These are phyloP conservation scores for Galeopsomyia nigrocyanea DNA, from an alignment of 2,888 invertebrate species.

Conservation along the genomic window DNA sequence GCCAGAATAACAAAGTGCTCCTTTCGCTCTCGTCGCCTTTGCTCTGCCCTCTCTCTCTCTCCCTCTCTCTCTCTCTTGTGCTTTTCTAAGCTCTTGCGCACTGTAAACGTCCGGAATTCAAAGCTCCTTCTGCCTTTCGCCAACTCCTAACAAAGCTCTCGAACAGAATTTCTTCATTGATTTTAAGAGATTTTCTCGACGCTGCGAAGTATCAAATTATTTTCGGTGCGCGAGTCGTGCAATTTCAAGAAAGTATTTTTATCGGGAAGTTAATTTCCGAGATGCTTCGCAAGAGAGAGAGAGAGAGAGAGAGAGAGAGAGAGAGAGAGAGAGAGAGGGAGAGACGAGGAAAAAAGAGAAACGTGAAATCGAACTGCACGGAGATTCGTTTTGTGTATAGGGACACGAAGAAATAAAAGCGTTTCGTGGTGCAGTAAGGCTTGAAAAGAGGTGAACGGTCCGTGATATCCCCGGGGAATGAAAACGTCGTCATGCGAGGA, in stretches of 20 bases:
- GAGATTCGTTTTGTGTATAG: slow-evolving; percentile 42
- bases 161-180: too few species aligned
- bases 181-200: too few species aligned
- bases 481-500: slow-evolving; percentile 57
- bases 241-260: background rate
- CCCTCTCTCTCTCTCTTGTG: slow-evolving; percentile 50
- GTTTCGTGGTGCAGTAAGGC: slow-evolving; percentile 41
- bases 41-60: slow-evolving; percentile 12
- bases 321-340: background rate
- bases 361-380: slow-evolving; percentile 23
- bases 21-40: slow-evolving; percentile 10
- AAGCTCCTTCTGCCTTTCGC: too few species aligned
- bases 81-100: background rate
- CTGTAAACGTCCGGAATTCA: background rate
- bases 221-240: too few species aligned
- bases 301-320: too few species aligned
- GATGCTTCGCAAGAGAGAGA: background rate
- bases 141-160: too few species aligned
- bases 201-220: too few species aligned
- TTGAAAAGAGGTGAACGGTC: slow-evolving; percentile 54
- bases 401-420: slow-evolving; percentile 40
- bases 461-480: slow-evolving; percentile 56
- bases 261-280: slow-evolving; percentile 22
- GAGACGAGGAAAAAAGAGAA: background rate
- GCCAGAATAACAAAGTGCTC: slow-evolving; percentile 11